These are phyloP conservation scores for Lordiphosa collinella DNA, from an alignment of 1,140 invertebrate species.

Conservation along the genomic window DNA sequence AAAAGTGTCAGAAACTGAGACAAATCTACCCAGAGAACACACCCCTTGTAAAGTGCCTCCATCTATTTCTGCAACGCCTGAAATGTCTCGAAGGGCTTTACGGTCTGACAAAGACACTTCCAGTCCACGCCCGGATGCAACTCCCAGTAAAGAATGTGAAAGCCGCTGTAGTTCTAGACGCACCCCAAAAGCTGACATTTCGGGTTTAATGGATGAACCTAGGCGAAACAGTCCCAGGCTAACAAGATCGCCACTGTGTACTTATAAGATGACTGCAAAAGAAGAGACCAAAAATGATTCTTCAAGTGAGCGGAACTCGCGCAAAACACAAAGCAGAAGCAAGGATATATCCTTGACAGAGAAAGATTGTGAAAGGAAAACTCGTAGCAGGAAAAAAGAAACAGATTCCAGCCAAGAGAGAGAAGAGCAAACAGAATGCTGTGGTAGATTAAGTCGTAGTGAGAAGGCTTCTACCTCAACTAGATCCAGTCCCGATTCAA, in stretches of 20 bases:
- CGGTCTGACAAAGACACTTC: slow-evolving; percentile 11
- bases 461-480: not conserved
- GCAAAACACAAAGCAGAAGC: not conserved
- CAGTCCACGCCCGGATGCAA: not conserved
- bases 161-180: slow-evolving; percentile 22
- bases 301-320: not conserved
- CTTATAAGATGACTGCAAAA: not conserved
- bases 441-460: not conserved
- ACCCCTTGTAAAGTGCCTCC: not conserved
- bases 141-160: not conserved
- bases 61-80: not conserved
- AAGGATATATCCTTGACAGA: not conserved
- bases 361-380: not conserved
- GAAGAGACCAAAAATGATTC: not conserved
- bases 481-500: not conserved
- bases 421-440: not conserved
- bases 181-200: not conserved
- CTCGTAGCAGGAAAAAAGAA: not conserved
- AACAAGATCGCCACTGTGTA: slow-evolving; percentile 10
- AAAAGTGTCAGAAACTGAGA: not conserved
- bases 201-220: not conserved
- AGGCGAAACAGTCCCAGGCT: slow-evolving; percentile 31
- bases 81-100: slow-evolving; percentile 3
- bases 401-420: not conserved
- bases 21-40: too few species aligned